Evolutionary conservation across 2,797 vertebrate species (phyloP).

Genomic region (Lacerta agilis): DNA sequence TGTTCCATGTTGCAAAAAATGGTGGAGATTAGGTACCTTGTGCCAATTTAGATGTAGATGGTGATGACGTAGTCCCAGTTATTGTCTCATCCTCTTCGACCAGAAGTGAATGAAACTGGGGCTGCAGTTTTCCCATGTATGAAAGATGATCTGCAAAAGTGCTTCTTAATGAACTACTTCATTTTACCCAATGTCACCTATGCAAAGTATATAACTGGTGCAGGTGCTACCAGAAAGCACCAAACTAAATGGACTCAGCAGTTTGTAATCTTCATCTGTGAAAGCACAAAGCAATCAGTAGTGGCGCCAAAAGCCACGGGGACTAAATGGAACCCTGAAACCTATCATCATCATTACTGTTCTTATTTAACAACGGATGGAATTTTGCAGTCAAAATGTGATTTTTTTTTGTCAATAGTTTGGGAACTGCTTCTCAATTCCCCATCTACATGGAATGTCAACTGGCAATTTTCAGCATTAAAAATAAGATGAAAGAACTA

Average conservation of each 20-base stretch:
- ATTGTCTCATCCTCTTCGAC: not conserved
- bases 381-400: not conserved
- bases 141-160: not conserved
- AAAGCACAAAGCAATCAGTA: not conserved
- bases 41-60: not conserved
- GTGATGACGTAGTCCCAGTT: not conserved
- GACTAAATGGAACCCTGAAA: not conserved
- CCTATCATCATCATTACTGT: not conserved
- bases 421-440: not conserved
- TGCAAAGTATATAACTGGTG: not conserved
- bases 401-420: not conserved
- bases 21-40: not conserved
- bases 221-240: not conserved
- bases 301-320: not conserved
- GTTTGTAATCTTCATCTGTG: not conserved
- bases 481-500: not conserved
- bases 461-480: not conserved
- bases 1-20: too few species aligned
- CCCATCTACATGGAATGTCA: not conserved
- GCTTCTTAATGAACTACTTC: not conserved
- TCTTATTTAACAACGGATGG: not conserved
- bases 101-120: too few species aligned
- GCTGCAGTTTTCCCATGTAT: not conserved
- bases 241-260: not conserved
- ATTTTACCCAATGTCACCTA: not conserved